Evolutionary conservation across 2,888 invertebrate genomes (phyloP).

Genomic region (Pseudococcus longispinus): DNA sequence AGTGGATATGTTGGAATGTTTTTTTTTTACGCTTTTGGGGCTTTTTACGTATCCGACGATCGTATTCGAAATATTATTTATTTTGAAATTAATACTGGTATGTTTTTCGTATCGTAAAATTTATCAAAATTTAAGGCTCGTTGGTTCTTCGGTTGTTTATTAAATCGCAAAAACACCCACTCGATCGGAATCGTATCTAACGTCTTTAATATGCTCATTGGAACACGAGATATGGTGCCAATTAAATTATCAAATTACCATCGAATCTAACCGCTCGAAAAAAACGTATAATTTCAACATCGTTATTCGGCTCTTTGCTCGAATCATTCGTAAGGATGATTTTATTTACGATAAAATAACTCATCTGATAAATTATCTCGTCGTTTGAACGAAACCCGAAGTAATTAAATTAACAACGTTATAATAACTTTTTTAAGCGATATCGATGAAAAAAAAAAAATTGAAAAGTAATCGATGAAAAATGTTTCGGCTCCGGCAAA

Average conservation of each 20-base stretch:
- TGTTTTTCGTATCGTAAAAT: background rate
- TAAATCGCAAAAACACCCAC: background rate
- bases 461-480: background rate
- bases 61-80: background rate
- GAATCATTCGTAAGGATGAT: background rate
- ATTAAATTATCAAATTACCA: background rate
- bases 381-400: background rate
- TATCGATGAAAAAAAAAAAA: background rate
- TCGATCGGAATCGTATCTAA: background rate
- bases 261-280: background rate
- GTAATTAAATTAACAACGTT: no score
- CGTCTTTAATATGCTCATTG: background rate
- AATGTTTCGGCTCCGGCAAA: background rate
- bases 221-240: background rate
- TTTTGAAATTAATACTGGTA: background rate
- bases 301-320: background rate
- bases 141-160: background rate
- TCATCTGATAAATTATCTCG: background rate
- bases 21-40: background rate
- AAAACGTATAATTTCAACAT: background rate
- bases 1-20: background rate
- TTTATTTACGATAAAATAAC: background rate
- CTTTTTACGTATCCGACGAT: background rate
- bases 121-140: background rate
- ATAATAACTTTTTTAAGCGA: no score